A percentile compares a stretch with the other conserved stretches of the same genome.
Evolutionary conservation across 2,888 invertebrate species (phyloP).

Genomic region (Loripinus fragilis): DNA sequence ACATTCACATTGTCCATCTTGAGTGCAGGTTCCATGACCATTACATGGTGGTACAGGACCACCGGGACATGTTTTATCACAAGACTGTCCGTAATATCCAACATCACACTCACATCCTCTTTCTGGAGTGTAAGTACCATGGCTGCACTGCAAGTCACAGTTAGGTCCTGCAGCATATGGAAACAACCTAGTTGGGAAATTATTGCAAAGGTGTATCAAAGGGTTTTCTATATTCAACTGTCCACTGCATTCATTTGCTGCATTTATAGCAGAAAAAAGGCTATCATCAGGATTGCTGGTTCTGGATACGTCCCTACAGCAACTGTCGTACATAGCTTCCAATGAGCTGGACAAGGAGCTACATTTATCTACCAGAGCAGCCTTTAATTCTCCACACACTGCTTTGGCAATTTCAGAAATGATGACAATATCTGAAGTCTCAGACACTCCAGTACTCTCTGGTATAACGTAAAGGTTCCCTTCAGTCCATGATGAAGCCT

Average conservation of each 20-base stretch:
- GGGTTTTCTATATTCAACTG: neutral
- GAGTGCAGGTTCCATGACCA: constrained; percentile 69
- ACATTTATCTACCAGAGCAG: constrained; percentile 23
- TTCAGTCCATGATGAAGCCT: constrained; percentile 42
- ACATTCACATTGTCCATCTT: constrained; percentile 64
- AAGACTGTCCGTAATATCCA: constrained; percentile 68
- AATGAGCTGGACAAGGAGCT: constrained; percentile 21
- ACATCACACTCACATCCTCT: constrained; percentile 63
- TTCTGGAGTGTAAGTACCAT: constrained; percentile 30
- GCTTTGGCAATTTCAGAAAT: constrained; percentile 25
- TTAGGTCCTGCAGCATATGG: constrained; percentile 55
- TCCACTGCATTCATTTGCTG: constrained; percentile 56
- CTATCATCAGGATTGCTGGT: constrained; percentile 18
- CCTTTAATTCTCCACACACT: constrained; percentile 27
- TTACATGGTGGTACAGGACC: constrained; percentile 69
- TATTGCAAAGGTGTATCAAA: constrained; percentile 7
- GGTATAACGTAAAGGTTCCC: neutral
- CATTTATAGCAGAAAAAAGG: constrained; percentile 28
- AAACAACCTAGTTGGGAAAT: constrained; percentile 45
- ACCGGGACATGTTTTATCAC: constrained; percentile 69
- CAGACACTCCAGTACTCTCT: constrained; percentile 28
- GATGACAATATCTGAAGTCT: constrained; percentile 23
- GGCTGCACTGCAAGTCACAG: constrained; percentile 55
- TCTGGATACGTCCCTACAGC: constrained; percentile 59
- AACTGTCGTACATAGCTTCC: constrained; percentile 55